Base-by-base conservation (phyloP, 1,140 invertebrate genomes). In the Drosophila mauritiana region DNA sequence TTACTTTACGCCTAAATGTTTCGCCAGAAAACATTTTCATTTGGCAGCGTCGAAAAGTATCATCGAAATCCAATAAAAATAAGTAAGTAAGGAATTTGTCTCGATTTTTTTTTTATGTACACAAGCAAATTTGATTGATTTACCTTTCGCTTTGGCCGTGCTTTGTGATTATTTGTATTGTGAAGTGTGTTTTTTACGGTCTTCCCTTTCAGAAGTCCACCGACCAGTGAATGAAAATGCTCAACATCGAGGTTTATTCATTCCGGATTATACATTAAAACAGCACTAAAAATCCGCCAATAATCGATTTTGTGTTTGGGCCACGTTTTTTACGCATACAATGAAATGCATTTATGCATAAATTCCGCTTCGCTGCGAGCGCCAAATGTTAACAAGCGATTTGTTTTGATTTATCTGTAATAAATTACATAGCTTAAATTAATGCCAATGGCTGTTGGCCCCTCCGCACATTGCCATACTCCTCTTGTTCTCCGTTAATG, bases 331-430 rank as follows among this genome's bases (percentile, higher is more conserved):
- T 51, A 54, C 57, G 69, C 64, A 58, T 69, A 52, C 51, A 73
- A 83, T 82, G 62, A 88, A 80, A 63, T 83, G 72, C 77, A 89
- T 74, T 89, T 88, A 89, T 89, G 80, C 73, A 68, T 48, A 62
- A 89, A 70, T 78, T 88, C 61, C 62, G 54, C 62, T 58, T 57
- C 43, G 58, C 11, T 72, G 73, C 76, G 53, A 74, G 49, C 46
- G 46, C 48, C 39, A 27, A 78, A 79, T 82, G 62, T 79, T 76
- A 83, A 83, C 67, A 76, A 65, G 54, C 78, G 54, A 70, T 75
- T 64, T 53, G 51, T 76, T 69, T 73, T 88, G 70, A 86, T 88
- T 79, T 82, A 85, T 85, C 48, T 75, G 72, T 48, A 62, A 62
- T 74, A 62, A 74, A 63, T 73, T 73, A 76, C 72, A 75, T 54